These are phyloP conservation scores for Hetaerina titia DNA, from an alignment of 2,888 invertebrate genomes.

Conservation along the genomic window DNA sequence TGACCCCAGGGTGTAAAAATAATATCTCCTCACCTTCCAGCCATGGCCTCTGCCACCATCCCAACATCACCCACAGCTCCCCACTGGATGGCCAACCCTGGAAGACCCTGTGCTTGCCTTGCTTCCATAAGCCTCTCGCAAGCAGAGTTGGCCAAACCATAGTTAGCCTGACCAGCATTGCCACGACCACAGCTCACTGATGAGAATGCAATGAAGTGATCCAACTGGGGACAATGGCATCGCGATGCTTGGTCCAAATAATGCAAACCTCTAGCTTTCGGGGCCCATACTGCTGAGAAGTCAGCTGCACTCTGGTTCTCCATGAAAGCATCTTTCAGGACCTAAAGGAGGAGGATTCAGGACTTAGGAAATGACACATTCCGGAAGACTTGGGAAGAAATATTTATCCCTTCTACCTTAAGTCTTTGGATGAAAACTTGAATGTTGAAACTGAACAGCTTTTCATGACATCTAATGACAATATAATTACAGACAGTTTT, in stretches of 20 bases:
- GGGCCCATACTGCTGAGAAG: slow-evolving; percentile 88
- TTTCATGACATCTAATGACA: too few species aligned
- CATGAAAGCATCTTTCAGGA: slow-evolving; percentile 91
- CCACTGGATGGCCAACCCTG: slow-evolving; percentile 97
- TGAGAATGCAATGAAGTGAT: slow-evolving; percentile 97
- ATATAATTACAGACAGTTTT: too few species aligned
- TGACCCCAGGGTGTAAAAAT: too few species aligned
- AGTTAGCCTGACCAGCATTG: slow-evolving; percentile 97
- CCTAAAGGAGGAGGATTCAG: slow-evolving; percentile 73
- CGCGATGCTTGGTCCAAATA: slow-evolving; percentile 90
- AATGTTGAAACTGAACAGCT: too few species aligned
- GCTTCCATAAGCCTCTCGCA: slow-evolving; percentile 92
- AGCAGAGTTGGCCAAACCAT: slow-evolving; percentile 97
- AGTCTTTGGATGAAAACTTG: too few species aligned
- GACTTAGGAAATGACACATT: background rate
- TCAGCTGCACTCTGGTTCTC: slow-evolving; percentile 90
- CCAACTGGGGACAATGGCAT: slow-evolving; percentile 87
- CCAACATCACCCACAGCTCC: slow-evolving; percentile 99
- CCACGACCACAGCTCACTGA: slow-evolving; percentile 98
- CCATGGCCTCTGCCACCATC: slow-evolving; percentile 91
- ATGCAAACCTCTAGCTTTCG: slow-evolving; percentile 90
- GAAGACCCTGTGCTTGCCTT: slow-evolving; percentile 89
- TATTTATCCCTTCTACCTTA: too few species aligned
- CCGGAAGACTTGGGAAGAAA: too few species aligned
- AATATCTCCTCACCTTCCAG: slow-evolving; percentile 77